These are phyloP conservation scores for Orussus abietinus DNA, from an alignment of 1,140 invertebrate genomes.

Conservation along the genomic window DNA sequence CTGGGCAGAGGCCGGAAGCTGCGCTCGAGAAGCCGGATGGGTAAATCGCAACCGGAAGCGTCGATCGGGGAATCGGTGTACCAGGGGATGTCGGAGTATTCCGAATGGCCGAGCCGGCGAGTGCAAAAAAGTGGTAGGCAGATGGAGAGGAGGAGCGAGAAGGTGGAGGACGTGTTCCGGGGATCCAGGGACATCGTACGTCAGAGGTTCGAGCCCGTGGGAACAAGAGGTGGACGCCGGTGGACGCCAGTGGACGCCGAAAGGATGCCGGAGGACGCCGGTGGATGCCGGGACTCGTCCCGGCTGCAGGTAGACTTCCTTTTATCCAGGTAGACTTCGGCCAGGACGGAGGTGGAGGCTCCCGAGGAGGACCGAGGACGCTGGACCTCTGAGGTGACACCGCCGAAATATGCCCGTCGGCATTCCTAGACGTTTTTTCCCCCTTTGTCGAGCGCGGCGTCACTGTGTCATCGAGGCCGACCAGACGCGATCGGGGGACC, in stretches of 20 bases:
- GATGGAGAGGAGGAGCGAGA: too few species aligned
- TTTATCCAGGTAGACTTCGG: too few species aligned
- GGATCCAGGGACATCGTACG: conserved; percentile 27
- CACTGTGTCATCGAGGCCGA: conserved; percentile 39
- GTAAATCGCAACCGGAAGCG: too few species aligned
- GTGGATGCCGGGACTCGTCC: conserved; percentile 14
- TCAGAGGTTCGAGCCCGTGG: conserved; percentile 36
- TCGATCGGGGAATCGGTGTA: too few species aligned
- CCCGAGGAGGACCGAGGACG: conserved; percentile 10
- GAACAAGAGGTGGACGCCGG: conserved; percentile 22
- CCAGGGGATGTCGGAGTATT: too few species aligned
- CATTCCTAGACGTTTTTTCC: conserved; percentile 49
- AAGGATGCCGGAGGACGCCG: conserved; percentile 14
- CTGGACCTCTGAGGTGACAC: conserved; percentile 43
- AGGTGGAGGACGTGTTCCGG: too few species aligned
- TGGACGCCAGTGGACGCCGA: conserved; percentile 7
- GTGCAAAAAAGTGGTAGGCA: too few species aligned
- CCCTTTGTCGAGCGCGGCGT: conserved; percentile 46
- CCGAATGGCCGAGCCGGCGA: too few species aligned
- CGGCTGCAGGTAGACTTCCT: conserved; percentile 30
- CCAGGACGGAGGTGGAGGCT: conserved; percentile 4
- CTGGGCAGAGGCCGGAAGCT: too few species aligned
- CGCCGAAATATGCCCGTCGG: conserved; percentile 43
- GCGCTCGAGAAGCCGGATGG: too few species aligned
- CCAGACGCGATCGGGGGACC: conserved; percentile 6